Evolutionary conservation across 2,797 vertebrate species (phyloP).

Genomic region (Platalea minor): DNA sequence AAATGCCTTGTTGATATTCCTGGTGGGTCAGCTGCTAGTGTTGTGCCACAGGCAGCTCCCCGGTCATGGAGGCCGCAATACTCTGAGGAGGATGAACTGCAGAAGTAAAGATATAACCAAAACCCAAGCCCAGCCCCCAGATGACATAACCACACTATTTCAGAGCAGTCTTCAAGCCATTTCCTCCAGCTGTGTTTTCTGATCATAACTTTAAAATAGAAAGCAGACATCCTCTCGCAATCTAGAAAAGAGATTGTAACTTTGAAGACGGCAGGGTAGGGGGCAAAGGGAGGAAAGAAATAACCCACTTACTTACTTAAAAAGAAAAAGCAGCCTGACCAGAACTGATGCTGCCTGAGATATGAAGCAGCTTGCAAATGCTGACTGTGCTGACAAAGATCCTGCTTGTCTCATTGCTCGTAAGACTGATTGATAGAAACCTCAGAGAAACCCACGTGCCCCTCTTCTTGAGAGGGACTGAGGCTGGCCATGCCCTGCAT

Average conservation of each 20-base stretch:
- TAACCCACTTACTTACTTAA: not conserved
- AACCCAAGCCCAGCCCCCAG: not conserved
- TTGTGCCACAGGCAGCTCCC: not conserved
- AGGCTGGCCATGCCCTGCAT: too few relatives aligned
- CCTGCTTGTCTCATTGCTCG: rapidly evolving
- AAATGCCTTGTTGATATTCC: not conserved
- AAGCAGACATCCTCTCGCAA: not conserved
- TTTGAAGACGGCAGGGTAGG: not conserved
- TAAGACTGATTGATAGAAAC: not conserved
- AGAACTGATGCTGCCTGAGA: not conserved
- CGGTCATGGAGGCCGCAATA: not conserved
- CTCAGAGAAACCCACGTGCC: not conserved
- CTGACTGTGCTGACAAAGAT: not conserved
- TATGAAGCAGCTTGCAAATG: not conserved
- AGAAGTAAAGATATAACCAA: not conserved
- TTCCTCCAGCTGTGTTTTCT: not conserved
- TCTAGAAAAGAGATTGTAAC: not conserved
- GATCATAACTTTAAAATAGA: not conserved
- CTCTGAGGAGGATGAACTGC: not conserved
- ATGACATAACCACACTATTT: not conserved
- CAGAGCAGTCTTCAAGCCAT: not conserved
- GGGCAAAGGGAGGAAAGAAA: not conserved
- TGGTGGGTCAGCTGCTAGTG: not conserved
- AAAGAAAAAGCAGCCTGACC: not conserved
- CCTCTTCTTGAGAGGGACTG: not conserved